Conservation (phyloP, 2,888 invertebrate genomes). For the Melitaea athalia region DNA sequence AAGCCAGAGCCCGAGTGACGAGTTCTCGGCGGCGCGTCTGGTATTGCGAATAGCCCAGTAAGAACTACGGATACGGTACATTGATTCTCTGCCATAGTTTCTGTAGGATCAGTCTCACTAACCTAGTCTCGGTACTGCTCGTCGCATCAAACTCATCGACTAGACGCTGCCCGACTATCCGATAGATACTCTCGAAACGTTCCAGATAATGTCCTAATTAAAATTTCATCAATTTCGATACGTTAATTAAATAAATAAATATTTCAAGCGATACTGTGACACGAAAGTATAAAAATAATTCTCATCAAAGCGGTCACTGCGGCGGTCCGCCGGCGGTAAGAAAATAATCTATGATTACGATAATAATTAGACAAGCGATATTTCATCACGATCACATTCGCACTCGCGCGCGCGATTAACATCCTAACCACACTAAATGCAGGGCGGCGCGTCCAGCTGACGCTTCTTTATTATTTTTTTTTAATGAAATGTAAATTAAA, state of each 20-base stretch:
- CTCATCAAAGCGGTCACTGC: constrained; percentile 62
- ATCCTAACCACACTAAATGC: constrained; percentile 66
- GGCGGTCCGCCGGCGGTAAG: constrained; percentile 67
- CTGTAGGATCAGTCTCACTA: constrained; percentile 61
- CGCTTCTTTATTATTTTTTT: constrained; percentile 56
- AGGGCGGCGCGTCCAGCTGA: constrained; percentile 54
- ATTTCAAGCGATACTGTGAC: constrained; percentile 58
- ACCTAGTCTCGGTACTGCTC: not conserved
- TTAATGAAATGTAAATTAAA: constrained; percentile 62
- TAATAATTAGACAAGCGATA: constrained; percentile 67
- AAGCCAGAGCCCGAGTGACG: constrained; percentile 58
- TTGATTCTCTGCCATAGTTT: constrained; percentile 41
- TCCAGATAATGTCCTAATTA: constrained; percentile 50
- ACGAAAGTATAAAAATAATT: constrained; percentile 55
- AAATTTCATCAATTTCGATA: constrained; percentile 48
- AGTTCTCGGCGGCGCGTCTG: constrained; percentile 49
- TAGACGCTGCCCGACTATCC: constrained; percentile 69
- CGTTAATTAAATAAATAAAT: constrained; percentile 71
- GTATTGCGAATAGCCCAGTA: constrained; percentile 72
- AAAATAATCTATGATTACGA: constrained; percentile 68
- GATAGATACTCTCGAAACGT: constrained; percentile 65
- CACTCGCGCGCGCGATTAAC: constrained; percentile 56
- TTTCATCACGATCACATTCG: constrained; percentile 70
- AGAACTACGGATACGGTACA: constrained; percentile 60
- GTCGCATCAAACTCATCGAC: constrained; percentile 62